These are phyloP conservation scores for Alectura lathami DNA, from an alignment of 2,113 vertebrate genomes.

Conservation along the genomic window DNA sequence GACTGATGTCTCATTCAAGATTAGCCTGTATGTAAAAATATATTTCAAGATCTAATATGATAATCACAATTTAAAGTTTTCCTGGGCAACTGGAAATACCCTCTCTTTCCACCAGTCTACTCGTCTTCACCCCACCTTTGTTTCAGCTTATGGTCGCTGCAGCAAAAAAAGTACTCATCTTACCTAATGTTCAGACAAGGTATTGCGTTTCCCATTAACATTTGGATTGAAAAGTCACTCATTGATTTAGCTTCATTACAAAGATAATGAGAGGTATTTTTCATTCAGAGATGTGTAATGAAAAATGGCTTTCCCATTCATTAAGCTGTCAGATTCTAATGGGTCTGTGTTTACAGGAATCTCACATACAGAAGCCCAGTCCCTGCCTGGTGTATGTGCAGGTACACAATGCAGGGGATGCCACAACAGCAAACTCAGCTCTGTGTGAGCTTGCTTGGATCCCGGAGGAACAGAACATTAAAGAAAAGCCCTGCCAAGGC, in stretches of 20 bases:
- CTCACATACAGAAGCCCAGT: background rate
- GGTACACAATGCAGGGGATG: background rate
- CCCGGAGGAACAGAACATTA: background rate
- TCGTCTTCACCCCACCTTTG: fast-evolving
- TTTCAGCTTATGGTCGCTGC: background rate
- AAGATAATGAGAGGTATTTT: background rate
- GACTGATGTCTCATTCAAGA: background rate
- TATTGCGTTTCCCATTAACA: slow-evolving; percentile 2
- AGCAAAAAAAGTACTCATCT: background rate
- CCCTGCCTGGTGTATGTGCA: background rate
- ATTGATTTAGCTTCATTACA: background rate
- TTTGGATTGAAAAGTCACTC: background rate
- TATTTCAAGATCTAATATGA: background rate
- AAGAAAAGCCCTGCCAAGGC: background rate
- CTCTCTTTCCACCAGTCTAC: background rate
- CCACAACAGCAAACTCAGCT: background rate
- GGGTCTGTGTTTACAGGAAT: background rate
- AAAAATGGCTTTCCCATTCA: background rate
- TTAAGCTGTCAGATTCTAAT: background rate
- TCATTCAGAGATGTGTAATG: background rate
- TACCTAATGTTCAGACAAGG: background rate
- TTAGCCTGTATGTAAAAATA: background rate
- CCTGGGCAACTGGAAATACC: background rate
- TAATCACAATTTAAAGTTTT: background rate
- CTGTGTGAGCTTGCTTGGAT: fast-evolving